Base-by-base conservation (phyloP, 2,113 vertebrate species). In the Gasterosteus nipponicus region DNA sequence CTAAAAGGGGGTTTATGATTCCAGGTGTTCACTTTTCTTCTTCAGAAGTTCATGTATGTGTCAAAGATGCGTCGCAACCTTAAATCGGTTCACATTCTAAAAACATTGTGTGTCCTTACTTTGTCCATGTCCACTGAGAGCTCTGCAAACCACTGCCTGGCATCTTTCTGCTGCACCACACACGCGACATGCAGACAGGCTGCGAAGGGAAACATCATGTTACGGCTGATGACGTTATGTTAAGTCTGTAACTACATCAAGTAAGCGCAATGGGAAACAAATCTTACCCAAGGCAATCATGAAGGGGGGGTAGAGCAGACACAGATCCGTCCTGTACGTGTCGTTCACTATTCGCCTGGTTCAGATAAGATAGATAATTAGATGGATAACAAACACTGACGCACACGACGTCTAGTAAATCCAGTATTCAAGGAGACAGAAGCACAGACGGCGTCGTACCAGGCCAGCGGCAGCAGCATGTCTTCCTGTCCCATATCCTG, bases 401-500 rank as follows among this genome's bases (percentile, higher is more conserved):
- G 35, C 35, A 7, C 35, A 38, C 5, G 35, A 7, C 35, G 35
- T 7, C 15, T 2, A 77, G 6, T 10, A 11, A 0, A 63, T 58
- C 1, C 4, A 42, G 39, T 4, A 10, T 15, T 39, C 9, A 35
- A n/a, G 29, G 29, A 39, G 2, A 63, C 47, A 39, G 1, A 9
- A 3, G 15, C 22, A 58, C 7, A 75, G n/a, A 72, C 2, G 19
- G 22, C 2, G 26, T 60, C 83, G 70, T 96, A 99, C 98, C 98
- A 99, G 91, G 98, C 97, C 1, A 99, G 93, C 53, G 98, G 98
- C 77, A 99, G 95, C 87, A 99, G 93, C 97, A 98, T 98, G 90
- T 99, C 98, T 92, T 99, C 98, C 94, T 99, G 98, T 84, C 98
- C 98, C 98, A 99, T 99, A 86, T 99, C 98, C 93, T 99, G 98